Evolutionary conservation across 1,140 invertebrate genomes (phyloP), one percentile per base, ranked within the genome.

Genomic region (Heterodera schachtii): DNA sequence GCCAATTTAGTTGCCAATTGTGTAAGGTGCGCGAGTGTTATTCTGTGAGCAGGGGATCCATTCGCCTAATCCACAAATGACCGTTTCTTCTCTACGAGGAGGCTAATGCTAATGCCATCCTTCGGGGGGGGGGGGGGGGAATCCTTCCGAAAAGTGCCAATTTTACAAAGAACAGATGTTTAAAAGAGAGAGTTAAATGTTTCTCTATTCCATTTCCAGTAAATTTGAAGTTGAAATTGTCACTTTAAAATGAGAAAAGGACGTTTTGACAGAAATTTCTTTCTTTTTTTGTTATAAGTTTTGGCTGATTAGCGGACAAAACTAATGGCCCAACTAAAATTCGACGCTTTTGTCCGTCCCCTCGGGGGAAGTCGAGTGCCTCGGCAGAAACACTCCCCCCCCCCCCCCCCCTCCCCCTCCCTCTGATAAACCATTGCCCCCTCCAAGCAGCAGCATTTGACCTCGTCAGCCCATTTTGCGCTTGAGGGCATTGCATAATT

Each of bases 1-100:
- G 57, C 57, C 57, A 60, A 60, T 60, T 52, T 60, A 11, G 13
- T 1, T 60, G 11, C 57, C 57, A 60, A 60, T 60, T 60, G 57
- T 60, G 57, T 60, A 60, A 60, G 57, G 57, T 60, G 57, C 57
- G 57, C 57, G 57, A 60, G 57, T 60, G 57, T 60, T 60, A 60
- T 16, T 11, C 13, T 60, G 57, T 16, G 57, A 60, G 16, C 13
- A 19, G 57, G 49, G 11, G 49, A 52, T 52, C 49, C 49, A 60
- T 60, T 16, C 57, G 57, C 4, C 57, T 60, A 60, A 60, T 60
- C 57, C 57, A 60, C 57, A 60, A 60, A 60, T 60, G 57, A 19
- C 57, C 57, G 13, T 60, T 60, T 60, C 57, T 60, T 11, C 19
- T 11, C 57, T 1, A 4, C 11, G 4, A 13, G 57, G 57, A 16